Evolutionary conservation across 2,888 invertebrate species (phyloP), one percentile per base, ranked within the genome.

Genomic region (Chrysolina haemoptera): DNA sequence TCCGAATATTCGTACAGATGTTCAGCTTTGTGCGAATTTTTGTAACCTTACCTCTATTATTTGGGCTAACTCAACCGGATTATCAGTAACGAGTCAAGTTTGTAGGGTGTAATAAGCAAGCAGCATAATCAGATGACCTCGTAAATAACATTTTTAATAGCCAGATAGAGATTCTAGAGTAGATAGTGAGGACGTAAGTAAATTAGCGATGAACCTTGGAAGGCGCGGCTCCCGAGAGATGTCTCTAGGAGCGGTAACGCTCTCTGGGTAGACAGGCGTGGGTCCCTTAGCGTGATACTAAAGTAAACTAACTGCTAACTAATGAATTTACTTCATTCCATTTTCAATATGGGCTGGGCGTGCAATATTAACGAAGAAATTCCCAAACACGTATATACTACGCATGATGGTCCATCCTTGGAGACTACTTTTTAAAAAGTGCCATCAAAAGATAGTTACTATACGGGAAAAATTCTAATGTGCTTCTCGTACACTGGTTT

Each of bases 151-250:
- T 79, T 79, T 78, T 79, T 79, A 79, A 79, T 79, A 76, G 78
- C 55, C 71, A 70, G 73, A 66, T 70, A 68, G 75, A 79, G 79
- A 79, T 79, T 68, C 67, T 53, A 27, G 63, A 62, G 64, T 68
- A 68, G 76, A 75, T 77, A 73, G 77, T 73, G 66, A 48, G 76
- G 75, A 78, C 72, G 76, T 78, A 79, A 80, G 79, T 80, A 81
- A 79, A 81, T 81, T 81, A 82, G 67, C 74, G 70, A 72, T 76
- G 75, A 77, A 78, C 79, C 79, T 79, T 80, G 77, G 73, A 77
- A 86, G 86, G 87, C 81, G 87, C 85, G 86, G 87, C 83, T 86
- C 87, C 87, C 87, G 84, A 80, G 87, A 87, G 87, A 87, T 87
- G 87, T 85, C 86, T 84, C 84, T 86, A 86, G 87, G 87, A 86